Percentiles rank a stretch among this genome's conserved stretches.
Evolutionary conservation across 2,888 invertebrate species (phyloP).

Genomic region (Tuberolachnus salignus): DNA sequence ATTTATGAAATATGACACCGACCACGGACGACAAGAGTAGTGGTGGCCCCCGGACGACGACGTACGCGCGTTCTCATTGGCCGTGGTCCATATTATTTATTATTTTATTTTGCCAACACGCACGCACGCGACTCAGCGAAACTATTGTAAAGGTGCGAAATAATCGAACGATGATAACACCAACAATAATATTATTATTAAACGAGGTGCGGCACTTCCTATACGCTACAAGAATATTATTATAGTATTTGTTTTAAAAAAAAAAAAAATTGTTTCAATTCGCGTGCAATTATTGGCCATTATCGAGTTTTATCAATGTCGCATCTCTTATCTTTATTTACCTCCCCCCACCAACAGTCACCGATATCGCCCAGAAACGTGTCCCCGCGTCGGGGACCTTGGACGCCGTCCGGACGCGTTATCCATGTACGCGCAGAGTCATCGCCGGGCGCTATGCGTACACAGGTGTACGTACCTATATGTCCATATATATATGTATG

Average conservation of each 20-base stretch:
- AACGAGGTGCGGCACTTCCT: background rate
- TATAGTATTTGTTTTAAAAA: too few relatives aligned
- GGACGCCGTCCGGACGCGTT: background rate
- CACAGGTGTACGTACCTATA: background rate
- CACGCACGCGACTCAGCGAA: background rate
- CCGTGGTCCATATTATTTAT: slow-evolving; percentile 24
- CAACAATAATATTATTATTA: background rate
- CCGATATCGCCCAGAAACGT: too few relatives aligned
- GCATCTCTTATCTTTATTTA: background rate
- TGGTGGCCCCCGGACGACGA: background rate
- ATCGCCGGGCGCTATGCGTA: background rate
- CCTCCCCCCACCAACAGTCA: background rate
- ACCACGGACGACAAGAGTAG: background rate
- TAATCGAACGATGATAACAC: background rate
- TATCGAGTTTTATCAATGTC: too few relatives aligned
- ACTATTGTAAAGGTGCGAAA: background rate
- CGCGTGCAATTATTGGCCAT: too few relatives aligned
- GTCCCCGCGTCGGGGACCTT: too few relatives aligned
- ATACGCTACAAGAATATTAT: too few relatives aligned
- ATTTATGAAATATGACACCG: slow-evolving; percentile 46
- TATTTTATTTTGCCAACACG: slow-evolving; percentile 3
- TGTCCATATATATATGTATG: background rate
- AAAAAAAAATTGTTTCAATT: too few relatives aligned
- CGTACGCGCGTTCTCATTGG: slow-evolving; percentile 6
- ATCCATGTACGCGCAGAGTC: background rate